phyloP scores from a whole-genome alignment of 2,888 invertebrate species.

The Tanytarsus gracilentus region DNA sequence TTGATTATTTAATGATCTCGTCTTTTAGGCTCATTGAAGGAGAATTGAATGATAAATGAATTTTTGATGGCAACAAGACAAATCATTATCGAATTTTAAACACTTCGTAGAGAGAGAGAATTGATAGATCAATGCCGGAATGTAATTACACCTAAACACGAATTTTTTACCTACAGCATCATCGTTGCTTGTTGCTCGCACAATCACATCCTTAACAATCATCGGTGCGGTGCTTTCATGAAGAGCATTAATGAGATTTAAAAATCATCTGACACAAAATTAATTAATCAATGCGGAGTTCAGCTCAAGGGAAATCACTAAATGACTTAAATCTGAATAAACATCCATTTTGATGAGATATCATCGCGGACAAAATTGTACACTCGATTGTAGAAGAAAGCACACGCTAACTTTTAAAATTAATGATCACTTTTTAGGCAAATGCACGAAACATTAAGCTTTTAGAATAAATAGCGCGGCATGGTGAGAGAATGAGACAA shows the following conservation, averaged over 20 bases:
- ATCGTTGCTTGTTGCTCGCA: neutral
- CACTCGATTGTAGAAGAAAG: neutral
- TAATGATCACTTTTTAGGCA: conserved; percentile 23
- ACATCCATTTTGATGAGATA: conserved; percentile 3
- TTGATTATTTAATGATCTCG: neutral
- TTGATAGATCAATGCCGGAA: conserved; percentile 22
- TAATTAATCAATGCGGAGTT: too few species aligned
- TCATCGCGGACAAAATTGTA: too few species aligned
- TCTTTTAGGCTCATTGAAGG: conserved; percentile 1
- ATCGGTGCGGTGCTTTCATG: too few species aligned
- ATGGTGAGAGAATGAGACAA: conserved; percentile 12
- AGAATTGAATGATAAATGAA: conserved; percentile 4
- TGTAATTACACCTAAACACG: conserved; percentile 13
- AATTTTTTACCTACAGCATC: neutral
- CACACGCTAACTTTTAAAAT: neutral
- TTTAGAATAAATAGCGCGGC: too few species aligned
- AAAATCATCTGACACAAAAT: too few species aligned
- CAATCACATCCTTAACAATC: too few species aligned
- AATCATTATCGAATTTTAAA: conserved; percentile 3
- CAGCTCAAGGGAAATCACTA: too few species aligned
- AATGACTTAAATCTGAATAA: neutral
- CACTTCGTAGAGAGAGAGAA: neutral
- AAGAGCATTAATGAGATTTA: too few species aligned
- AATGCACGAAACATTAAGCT: conserved; percentile 12
- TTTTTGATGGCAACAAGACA: conserved; percentile 10